Base-by-base conservation (phyloP, 2,888 invertebrate species). In the Cylloceria caligata region DNA sequence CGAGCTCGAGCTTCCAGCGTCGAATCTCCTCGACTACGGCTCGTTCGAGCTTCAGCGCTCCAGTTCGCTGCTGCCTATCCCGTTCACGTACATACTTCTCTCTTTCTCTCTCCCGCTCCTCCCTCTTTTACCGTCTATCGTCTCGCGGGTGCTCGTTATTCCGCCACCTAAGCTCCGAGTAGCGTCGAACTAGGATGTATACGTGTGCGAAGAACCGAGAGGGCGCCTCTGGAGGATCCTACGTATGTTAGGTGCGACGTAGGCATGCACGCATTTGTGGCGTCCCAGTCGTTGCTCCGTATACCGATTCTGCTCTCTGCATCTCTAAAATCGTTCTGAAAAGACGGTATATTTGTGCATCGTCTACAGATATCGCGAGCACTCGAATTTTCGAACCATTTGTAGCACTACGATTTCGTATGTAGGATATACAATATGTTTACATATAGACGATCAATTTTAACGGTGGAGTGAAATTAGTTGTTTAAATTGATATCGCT, bases 111-210 rank as follows among this genome's bases (percentile, higher is more conserved):
- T 9, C 55, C 57, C 42, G 39, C 69, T 42, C 65, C 49, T 16
- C 42, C 24, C 11, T n/a, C 62, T 30, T 45, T 75, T n/a, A n/a
- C 57, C 52, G 74, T 47, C 67, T 72, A 24, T 49, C 72, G 72
- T 73, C 72, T 76, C 68, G 75, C 71, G 67, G 78, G 57, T 83
- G 83, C 83, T 83, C 83, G 83, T 83, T 83, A 83, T 83, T 83
- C 80, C 83, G 80, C 83, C 76, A 80, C 83, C 83, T 67, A 80
- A 80, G 68, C 72, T 36, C 75, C 30, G 75, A 83, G 83, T 62
- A 47, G 62, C 68, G 71, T 68, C 75, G 55, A 68, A 64, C 75
- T 68, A 39, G 67, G 72, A 67, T 83, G 64, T 24, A 75, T 71
- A 67, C 39, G 57, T 16, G 57, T 52, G 47, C 71, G 49, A 64